Base-by-base conservation (phyloP, 2,797 vertebrate genomes). In the Botia almorhae region DNA sequence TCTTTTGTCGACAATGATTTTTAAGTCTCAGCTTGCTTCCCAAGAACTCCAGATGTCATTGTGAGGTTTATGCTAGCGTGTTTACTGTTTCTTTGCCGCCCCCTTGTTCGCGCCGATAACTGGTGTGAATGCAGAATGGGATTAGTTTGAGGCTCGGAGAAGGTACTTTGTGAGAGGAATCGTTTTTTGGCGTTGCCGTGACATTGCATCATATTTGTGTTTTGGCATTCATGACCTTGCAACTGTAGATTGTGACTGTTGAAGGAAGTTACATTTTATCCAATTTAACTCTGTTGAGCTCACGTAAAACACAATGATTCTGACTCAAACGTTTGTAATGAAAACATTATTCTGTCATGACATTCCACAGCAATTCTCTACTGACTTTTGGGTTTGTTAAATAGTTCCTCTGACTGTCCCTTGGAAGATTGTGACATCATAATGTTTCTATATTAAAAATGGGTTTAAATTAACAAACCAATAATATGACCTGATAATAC, bases 91-190 rank as follows among this genome's bases (percentile, higher is more conserved):
- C 93, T 89, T 90, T 92, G 89, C 91, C 90, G 88, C 91, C 85
- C 81, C 81, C 85, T 84, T 89, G 87, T 91, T 92, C 85, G 83
- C 86, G 89, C 84, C 86, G 55, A 85, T 83, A 89, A 90, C 85
- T 91, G 88, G 89, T 88, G 81, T 90, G 90, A 88, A 90, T 85
- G 90, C 90, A 83, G 89, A 87, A 87, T 81, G 88, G 89, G 90
- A 92, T 93, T 93, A 91, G 89, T 90, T 87, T 87, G 89, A 91
- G 90, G 88, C 89, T 88, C 88, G 82, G 89, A 89, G 86, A 84
- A 89, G 84, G 84, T 90, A 90, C 89, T 91, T 89, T 87, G 90
- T 86, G 88, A 90, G 90, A 90, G 90, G 89, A 88, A 87, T 89
- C 83, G 86, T 87, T 64, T 60, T 73, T 53, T 60, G 29, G 69